Percentiles rank a stretch among this genome's conserved stretches.
phyloP scores from a whole-genome alignment of 2,888 invertebrate genomes.

The Melieria omissa region DNA sequence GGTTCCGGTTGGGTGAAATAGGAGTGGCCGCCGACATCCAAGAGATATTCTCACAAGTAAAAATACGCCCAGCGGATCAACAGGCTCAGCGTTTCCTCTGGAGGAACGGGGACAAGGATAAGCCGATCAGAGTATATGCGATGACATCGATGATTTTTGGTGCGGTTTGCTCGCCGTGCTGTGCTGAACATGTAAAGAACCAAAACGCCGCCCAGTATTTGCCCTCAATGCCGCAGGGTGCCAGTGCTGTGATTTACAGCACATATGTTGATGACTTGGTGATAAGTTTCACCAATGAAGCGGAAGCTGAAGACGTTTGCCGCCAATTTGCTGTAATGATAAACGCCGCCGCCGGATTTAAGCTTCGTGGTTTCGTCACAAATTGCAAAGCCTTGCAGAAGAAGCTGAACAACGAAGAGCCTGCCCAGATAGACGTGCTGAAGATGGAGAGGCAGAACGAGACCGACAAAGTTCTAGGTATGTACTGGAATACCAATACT shows the following conservation, averaged over 20 bases:
- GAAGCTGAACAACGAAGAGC: conserved; percentile 21
- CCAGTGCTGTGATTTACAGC: neutral
- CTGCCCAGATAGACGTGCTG: conserved; percentile 46
- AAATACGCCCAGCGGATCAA: conserved; percentile 29
- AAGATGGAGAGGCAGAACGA: conserved; percentile 36
- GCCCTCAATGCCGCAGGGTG: neutral
- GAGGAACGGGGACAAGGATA: neutral
- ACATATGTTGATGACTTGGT: neutral
- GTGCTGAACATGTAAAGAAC: conserved; percentile 31
- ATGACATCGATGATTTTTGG: conserved; percentile 39
- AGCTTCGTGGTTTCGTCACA: conserved; percentile 17
- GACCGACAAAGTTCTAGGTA: conserved; percentile 42
- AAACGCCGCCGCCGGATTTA: conserved; percentile 20
- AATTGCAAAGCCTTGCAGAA: conserved; percentile 17
- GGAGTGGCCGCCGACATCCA: conserved; percentile 53
- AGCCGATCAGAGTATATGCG: neutral
- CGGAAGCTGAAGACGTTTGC: conserved; percentile 37
- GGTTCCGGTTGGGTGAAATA: conserved; percentile 49
- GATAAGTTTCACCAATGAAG: neutral
- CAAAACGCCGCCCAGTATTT: conserved; percentile 42
- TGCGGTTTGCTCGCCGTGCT: conserved; percentile 45
- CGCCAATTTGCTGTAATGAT: conserved; percentile 20
- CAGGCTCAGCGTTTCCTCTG: conserved; percentile 22
- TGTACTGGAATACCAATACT: conserved; percentile 40
- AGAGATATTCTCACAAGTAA: conserved; percentile 56